Evolutionary conservation across 2,797 vertebrate species (phyloP), one percentile per base, ranked within the genome.

Genomic region (Poeciliopsis paucimaculata): DNA sequence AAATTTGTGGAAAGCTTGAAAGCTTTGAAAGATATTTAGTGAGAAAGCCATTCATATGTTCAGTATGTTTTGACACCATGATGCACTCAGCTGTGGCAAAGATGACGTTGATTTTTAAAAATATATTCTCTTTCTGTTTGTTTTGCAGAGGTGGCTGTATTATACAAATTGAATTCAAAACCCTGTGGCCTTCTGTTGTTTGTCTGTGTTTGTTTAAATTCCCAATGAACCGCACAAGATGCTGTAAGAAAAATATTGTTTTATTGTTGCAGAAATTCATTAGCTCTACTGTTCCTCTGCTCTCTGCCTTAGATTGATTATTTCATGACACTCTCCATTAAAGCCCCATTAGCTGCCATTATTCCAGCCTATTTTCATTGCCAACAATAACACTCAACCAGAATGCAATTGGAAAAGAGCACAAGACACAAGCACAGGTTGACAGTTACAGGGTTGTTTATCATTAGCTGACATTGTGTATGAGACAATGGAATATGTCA

Each of bases 291-390:
- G 79, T 89, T 89, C 79, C 78, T 88, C 84, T 72, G 77, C 81
- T 75, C 51, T 83, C 75, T 75, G 51, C 45, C 86, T 86, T 78
- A 89, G 89, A 95, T 93, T 93, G 90, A 94, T 94, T 92, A 90
- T 89, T 93, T 87, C 81, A 83, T 86, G 91, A 90, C 90, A 90
- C 87, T 93, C 88, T 92, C 90, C 89, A 94, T 95, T 95, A 94
- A 92, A 90, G 88, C 74, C 81, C 91, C 91, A 95, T 95, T 95
- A 94, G 88, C 90, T 81, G 51, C 85, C 87, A 94, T 95, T 93
- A 94, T 84, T 84, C 82, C 74, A 76, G 81, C 76, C 86, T 91
- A 87, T 94, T 93, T 93, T 91, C 92, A 90, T 84, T 85, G 86
- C 87, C 91, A 89, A 92, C 93, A 93, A 91, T 88, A 91, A 89